phyloP scores from a whole-genome alignment of 2,888 invertebrate species.

The Scaeva pyrastri region DNA sequence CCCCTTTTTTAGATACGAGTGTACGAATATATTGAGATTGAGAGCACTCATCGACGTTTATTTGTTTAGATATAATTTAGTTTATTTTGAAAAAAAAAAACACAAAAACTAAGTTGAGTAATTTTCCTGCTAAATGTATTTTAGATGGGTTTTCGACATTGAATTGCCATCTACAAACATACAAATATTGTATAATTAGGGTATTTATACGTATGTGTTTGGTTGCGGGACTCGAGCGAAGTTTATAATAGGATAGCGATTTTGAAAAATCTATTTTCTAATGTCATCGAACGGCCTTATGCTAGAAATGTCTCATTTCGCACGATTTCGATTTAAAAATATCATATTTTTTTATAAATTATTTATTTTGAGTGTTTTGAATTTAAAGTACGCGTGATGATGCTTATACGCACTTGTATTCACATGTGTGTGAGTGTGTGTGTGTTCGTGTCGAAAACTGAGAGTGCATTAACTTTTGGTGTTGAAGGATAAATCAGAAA shows the following conservation, averaged over 20 bases:
- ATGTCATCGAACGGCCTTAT: conserved; percentile 67
- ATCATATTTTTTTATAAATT: neutral
- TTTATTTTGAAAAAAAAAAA: conserved; percentile 16
- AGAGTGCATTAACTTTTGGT: conserved; percentile 8
- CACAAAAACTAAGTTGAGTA: neutral
- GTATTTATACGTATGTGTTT: conserved; percentile 20
- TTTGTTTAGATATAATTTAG: conserved; percentile 25
- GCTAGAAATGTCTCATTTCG: conserved; percentile 53
- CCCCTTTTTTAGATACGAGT: too few species aligned
- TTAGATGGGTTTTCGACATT: conserved; percentile 60
- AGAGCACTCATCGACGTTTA: conserved; percentile 39
- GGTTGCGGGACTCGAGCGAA: neutral
- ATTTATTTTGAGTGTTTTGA: conserved; percentile 5
- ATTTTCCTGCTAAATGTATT: conserved; percentile 26
- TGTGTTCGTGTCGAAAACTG: neutral
- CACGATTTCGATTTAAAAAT: conserved; percentile 31
- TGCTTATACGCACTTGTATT: too few species aligned
- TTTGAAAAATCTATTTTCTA: conserved; percentile 52
- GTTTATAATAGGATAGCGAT: conserved; percentile 30
- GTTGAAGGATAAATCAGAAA: conserved; percentile 8
- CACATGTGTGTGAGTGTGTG: neutral
- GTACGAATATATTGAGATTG: neutral
- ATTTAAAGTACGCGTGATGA: neutral
- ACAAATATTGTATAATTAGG: conserved; percentile 62
- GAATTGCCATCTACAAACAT: conserved; percentile 33